Base-by-base conservation (phyloP, 2,113 vertebrate genomes). In the Hepsetus odoe region DNA sequence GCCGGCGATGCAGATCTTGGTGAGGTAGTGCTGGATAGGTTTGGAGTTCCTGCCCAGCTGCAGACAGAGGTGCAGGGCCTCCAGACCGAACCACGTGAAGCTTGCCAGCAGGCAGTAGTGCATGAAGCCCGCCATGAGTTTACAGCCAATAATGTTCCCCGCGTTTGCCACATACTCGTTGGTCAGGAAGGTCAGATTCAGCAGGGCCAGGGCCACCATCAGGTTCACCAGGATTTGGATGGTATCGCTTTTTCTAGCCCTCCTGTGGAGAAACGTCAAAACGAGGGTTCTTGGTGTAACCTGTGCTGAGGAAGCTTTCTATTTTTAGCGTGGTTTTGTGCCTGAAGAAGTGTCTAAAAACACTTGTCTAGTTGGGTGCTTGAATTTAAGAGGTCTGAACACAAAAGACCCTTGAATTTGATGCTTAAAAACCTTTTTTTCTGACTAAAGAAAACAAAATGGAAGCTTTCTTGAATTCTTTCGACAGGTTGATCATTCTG, bases 101-200 rank as follows among this genome's bases (percentile, higher is more conserved):
- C 89, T 93, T 65, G 90, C 87, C 82, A 96, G 85, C 89, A 96
- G 80, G 78, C 83, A 92, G 85, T 94, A 97, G 72, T 96, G 95
- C 79, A 94, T 92, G 81, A 88, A 0, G 0, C 88, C 92, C 0
- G 89, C 95, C 44, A 89, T 86, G 14, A 82, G 35, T 83, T 62
- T 73, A 74, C 96, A 96, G 10, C 81, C 18, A 0, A 66, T 16
- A 0, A 0, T 0, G 0, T 58, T 77, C 0, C 5, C 66, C n/a
- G 74, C 1, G 0, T 12, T 1, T 0, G 88, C 65, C 0, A 92
- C 77, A 1, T 55, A 42, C 10, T 81, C 65, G 26, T 88, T 95
- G 81, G 92, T 20, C 72, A 96, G 81, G 87, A 95, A 97, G 73
- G 83, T 70, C 0, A 95, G 35, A 51, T 95, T 93, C 32, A 96